Evolutionary conservation across 2,888 invertebrate species (phyloP), one percentile per base, ranked within the genome.

Genomic region (Dione juno): DNA sequence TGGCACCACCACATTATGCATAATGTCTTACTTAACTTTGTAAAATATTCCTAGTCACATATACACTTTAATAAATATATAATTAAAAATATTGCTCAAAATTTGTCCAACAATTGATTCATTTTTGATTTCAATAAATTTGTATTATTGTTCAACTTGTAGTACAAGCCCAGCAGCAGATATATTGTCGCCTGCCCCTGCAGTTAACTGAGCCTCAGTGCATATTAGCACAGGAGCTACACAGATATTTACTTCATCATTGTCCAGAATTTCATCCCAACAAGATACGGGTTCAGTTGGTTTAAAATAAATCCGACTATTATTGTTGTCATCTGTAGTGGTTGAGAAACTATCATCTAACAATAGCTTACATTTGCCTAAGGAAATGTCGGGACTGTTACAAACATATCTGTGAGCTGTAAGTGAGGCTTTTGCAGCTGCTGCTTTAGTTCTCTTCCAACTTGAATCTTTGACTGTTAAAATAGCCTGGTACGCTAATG

Each of bases 131-230:
- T 13, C 6, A 41, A 50, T 52, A 59, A 21, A 72, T 78, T 77
- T 79, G 72, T 80, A 76, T 88, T 77, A 91, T 81, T 88, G 89
- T 72, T 92, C 94, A 71, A 96, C 94, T 85, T 96, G 96, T 67
- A 95, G 88, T n/a, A 95, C 95, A 16, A 97, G 88, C n/a, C 97
- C 97, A 1, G 97, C 96, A n/a, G 97, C 96, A 0, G 97, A 97
- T 75, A 97, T 96, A 82, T 97, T 97, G 83, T 97, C 97, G 0
- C 97, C 97, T 11, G 97, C 97, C 0, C 97, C 97, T 0, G 96
- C 97, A 0, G 97, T 97, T 79, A 97, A 95, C 72, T 95, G 94
- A 0, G 96, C 97, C 77, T 96, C 94, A 0, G 96, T 97, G 81
- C 97, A 97, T 3, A 97, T 97, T 37, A 97, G 88, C 8, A 97